Evolutionary conservation across 2,888 invertebrate species (phyloP).

Genomic region (Sepioteuthis lessoniana): DNA sequence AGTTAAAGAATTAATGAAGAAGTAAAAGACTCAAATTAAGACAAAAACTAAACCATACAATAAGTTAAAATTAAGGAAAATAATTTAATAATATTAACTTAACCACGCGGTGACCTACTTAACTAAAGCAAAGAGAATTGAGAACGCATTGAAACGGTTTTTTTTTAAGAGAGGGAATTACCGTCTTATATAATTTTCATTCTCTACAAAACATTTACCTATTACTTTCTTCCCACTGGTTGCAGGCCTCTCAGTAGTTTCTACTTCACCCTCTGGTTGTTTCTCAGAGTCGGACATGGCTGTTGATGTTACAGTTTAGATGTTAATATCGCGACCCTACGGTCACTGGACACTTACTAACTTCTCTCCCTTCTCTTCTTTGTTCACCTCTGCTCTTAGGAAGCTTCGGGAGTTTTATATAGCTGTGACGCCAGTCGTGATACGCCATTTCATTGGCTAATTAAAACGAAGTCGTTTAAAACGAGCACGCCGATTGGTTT

Average conservation of each 20-base stretch:
- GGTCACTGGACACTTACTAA: slow-evolving; percentile 62
- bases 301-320: slow-evolving; percentile 60
- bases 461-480: neutral
- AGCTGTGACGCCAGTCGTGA: slow-evolving; percentile 34
- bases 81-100: neutral
- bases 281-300: slow-evolving; percentile 97
- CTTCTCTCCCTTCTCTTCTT: slow-evolving; percentile 61
- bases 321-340: slow-evolving; percentile 55
- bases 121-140: slow-evolving; percentile 44
- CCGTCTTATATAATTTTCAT: neutral
- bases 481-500: neutral
- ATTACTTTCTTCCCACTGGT: slow-evolving; percentile 83
- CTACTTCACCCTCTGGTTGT: slow-evolving; percentile 81
- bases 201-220: slow-evolving; percentile 58
- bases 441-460: slow-evolving; percentile 36
- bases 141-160: slow-evolving; percentile 50
- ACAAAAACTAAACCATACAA: neutral
- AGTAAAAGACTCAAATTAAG: neutral
- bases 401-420: neutral
- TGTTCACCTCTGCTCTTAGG: slow-evolving; percentile 44
- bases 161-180: neutral
- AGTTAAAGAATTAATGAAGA: neutral
- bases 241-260: slow-evolving; percentile 77
- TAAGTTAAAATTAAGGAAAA: slow-evolving; percentile 38
- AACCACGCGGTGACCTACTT: slow-evolving; percentile 53